These are phyloP conservation scores for Glomeris maerens DNA, from an alignment of 1,140 invertebrate genomes.

Conservation along the genomic window DNA sequence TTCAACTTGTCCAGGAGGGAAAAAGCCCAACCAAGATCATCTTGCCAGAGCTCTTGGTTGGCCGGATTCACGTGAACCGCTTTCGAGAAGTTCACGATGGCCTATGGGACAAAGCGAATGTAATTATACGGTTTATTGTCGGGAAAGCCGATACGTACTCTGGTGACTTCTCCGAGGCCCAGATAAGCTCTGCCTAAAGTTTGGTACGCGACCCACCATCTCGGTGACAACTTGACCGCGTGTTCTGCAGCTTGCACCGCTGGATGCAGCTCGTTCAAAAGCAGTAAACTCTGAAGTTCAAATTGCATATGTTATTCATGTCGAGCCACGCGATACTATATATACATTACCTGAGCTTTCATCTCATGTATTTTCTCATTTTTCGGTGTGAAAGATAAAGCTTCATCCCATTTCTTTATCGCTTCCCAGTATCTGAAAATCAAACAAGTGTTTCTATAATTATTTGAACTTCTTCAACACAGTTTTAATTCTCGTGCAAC, in stretches of 20 bases:
- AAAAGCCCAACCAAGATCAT: slow-evolving; percentile 24
- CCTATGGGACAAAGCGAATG: slow-evolving; percentile 20
- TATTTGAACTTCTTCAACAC: neutral
- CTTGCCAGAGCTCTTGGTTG: slow-evolving; percentile 30
- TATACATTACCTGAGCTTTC: slow-evolving; percentile 26
- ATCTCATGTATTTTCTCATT: slow-evolving; percentile 26
- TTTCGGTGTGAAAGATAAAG: slow-evolving; percentile 21
- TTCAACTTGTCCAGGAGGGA: neutral
- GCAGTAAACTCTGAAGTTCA: slow-evolving; percentile 4
- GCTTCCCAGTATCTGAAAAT: slow-evolving; percentile 27
- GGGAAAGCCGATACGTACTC: slow-evolving; percentile 21
- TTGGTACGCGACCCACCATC: slow-evolving; percentile 33
- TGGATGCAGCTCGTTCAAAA: slow-evolving; percentile 5
- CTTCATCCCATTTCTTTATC: slow-evolving; percentile 29
- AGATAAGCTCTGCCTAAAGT: slow-evolving; percentile 33
- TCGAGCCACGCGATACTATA: neutral
- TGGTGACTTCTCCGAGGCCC: slow-evolving; percentile 31
- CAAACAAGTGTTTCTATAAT: neutral
- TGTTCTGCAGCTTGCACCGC: slow-evolving; percentile 23
- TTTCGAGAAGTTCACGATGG: slow-evolving; percentile 29
- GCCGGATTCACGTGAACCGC: slow-evolving; percentile 31
- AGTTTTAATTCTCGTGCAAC: too few species aligned
- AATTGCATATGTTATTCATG: neutral
- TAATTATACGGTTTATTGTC: neutral
- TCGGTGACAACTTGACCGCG: slow-evolving; percentile 26